Evolutionary conservation across 2,888 invertebrate genomes (phyloP), one percentile per base, ranked within the genome.

Genomic region (Ophioninae sp.): DNA sequence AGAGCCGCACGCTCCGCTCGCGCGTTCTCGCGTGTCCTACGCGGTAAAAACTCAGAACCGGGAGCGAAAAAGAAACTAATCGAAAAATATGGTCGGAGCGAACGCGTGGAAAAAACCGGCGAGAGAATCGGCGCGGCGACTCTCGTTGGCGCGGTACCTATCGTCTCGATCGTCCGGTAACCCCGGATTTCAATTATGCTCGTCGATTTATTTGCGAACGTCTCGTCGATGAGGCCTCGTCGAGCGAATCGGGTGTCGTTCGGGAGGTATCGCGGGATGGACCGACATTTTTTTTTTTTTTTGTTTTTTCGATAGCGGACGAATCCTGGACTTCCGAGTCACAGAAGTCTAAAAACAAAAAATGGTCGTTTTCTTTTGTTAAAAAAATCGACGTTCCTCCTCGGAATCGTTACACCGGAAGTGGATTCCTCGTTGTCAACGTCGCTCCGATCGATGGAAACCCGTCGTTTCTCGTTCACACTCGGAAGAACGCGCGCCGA

Each of bases 1-100:
- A 37, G 80, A 69, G 74, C 69, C 74, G 50, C 74, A 72, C 62
- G 64, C 76, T 17, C 64, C 64, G 75, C 84, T 84, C 81, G 56
- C 81, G 72, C 81, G 67, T 80, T 81, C 79, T 84, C 79, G 78
- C 81, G 81, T 81, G 83, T 81, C 78, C 62, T 61, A 67, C 57
- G 50, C 75, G 50, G 50, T 17, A 67, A 65, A 75, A 44, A 62
- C 30, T 44, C n/a, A 41, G 21, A 68, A 44, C 17, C 2, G 44
- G 39, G 41, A 73, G 10, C 13, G 20, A 8, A 69, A 23, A 56
- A 23, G 23, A 56, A 56, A 50, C 17, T n/a, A n/a, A 50, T 30
- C 30, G 10, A 30, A 57, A 57, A 10, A 50, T 13, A 17, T 17
- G 17, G 17, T 17, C 6, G 50, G 13, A 50, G 17, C 50, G 50